Evolutionary conservation across 2,888 invertebrate genomes (phyloP), one percentile per base, ranked within the genome.

Genomic region (Pelosia muscerda): DNA sequence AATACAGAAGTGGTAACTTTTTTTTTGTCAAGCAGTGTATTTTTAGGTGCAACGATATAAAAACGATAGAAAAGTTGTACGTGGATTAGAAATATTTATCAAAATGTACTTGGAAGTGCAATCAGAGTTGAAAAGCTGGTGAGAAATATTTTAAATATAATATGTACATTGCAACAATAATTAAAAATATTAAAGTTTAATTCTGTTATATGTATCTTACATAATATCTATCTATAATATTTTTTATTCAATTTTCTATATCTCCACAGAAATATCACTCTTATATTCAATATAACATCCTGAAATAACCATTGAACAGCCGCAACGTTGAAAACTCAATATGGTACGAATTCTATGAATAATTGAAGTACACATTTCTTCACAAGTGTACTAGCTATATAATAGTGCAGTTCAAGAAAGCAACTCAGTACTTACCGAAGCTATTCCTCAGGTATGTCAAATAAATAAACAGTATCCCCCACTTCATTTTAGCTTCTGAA

Each of bases 361-460:
- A 55, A 55, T 59, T 59, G 34, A 34, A n/a, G 1, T 11, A 4
- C 4, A 49, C n/a, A 49, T 61, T 61, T 26, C n/a, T 26, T 5
- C 15, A 11, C 42, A n/a, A 49, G 10, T 66, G 25, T 49, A 57
- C 56, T 19, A 42, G 25, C 19, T 23, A 13, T 57, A n/a, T 54
- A 57, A 57, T 11, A 49, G 22, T 1, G 22, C 2, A n/a, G 11
- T 25, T 56, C 26, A 13, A n/a, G 65, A 28, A 26, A 42, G 2
- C 10, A 57, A 5, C 8, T 57, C 6, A 63, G 34, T 65, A 90
- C 92, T 92, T 78, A 93, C 93, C 92, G 15, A 87, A 72, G 82
- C 89, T 86, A 72, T 69, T 86, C 55, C 82, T 85, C 9, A 82
- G 69, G 54, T 83, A 86, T n/a, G 75, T 79, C 4, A 92, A 76